Evolutionary conservation across 2,797 vertebrate genomes (phyloP).

Genomic region (Zenarchopterus dispar): DNA sequence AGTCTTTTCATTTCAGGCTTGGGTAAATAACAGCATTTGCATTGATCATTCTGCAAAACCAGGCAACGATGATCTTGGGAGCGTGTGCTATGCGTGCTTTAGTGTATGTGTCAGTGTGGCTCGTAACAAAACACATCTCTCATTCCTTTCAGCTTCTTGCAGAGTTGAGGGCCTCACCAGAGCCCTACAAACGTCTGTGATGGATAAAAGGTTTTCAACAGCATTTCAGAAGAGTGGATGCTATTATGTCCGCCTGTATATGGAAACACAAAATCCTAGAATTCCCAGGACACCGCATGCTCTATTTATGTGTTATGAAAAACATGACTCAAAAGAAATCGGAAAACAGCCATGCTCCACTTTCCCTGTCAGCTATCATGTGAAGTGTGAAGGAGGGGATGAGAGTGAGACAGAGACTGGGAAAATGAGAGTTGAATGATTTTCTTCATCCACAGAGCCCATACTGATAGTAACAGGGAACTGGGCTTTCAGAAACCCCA

Average conservation of each 20-base stretch:
- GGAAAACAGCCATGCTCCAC: conserved; percentile 76
- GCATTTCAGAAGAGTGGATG: conserved; percentile 76
- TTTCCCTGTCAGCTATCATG: conserved; percentile 78
- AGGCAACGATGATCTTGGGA: conserved; percentile 68
- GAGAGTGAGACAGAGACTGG: conserved; percentile 61
- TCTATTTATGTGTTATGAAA: conserved; percentile 83
- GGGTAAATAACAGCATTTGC: conserved; percentile 88
- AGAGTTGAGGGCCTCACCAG: conserved; percentile 70
- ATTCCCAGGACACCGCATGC: conserved; percentile 76
- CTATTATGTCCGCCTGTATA: conserved; percentile 74
- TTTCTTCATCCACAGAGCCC: conserved; percentile 78
- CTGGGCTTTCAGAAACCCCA: conserved; percentile 62
- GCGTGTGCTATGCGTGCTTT: conserved; percentile 10
- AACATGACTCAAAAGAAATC: conserved; percentile 80
- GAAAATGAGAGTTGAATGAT: conserved; percentile 63
- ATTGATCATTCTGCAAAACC: conserved; percentile 84
- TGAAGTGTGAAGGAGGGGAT: conserved; percentile 75
- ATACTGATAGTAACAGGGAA: conserved; percentile 77
- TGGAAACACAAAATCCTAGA: conserved; percentile 75
- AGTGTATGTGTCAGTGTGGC: conserved; percentile 17
- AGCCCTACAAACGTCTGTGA: conserved; percentile 71
- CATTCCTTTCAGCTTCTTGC: conserved; percentile 64
- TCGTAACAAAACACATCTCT: conserved; percentile 70
- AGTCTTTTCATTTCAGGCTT: conserved; percentile 87
- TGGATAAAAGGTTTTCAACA: conserved; percentile 80